Evolutionary conservation across 2,113 vertebrate genomes (phyloP).

Genomic region (Crotalus helleri): DNA sequence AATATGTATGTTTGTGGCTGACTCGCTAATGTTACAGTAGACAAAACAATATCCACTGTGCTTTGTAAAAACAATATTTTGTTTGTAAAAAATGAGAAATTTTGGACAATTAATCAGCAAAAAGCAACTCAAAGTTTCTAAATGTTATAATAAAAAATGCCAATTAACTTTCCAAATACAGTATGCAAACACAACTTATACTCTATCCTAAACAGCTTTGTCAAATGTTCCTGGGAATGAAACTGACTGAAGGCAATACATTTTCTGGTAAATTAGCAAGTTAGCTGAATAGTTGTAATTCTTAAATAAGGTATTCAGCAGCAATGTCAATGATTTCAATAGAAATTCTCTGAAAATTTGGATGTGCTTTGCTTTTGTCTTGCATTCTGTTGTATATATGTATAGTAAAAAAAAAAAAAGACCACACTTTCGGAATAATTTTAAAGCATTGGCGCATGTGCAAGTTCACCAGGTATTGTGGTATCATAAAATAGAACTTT

Average conservation of each 20-base stretch:
- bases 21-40: conserved; percentile 71
- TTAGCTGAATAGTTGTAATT: background rate
- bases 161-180: conserved; percentile 24
- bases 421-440: conserved; percentile 31
- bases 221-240: conserved; percentile 28
- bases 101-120: conserved; percentile 49
- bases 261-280: conserved; percentile 34
- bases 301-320: background rate
- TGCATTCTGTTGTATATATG: background rate
- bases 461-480: background rate
- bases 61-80: conserved; percentile 58
- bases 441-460: background rate
- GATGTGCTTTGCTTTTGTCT: background rate
- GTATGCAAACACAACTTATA: conserved; percentile 9
- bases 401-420: background rate
- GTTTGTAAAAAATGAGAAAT: conserved; percentile 62
- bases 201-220: conserved; percentile 15
- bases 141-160: conserved; percentile 51
- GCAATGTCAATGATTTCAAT: background rate
- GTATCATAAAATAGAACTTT: background rate
- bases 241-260: conserved; percentile 19
- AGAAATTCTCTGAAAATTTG: background rate
- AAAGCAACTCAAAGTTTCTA: conserved; percentile 47
- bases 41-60: conserved; percentile 74
- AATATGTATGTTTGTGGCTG: conserved; percentile 72